Conservation (phyloP, 2,113 vertebrate species). For the Poecilia latipinna region DNA sequence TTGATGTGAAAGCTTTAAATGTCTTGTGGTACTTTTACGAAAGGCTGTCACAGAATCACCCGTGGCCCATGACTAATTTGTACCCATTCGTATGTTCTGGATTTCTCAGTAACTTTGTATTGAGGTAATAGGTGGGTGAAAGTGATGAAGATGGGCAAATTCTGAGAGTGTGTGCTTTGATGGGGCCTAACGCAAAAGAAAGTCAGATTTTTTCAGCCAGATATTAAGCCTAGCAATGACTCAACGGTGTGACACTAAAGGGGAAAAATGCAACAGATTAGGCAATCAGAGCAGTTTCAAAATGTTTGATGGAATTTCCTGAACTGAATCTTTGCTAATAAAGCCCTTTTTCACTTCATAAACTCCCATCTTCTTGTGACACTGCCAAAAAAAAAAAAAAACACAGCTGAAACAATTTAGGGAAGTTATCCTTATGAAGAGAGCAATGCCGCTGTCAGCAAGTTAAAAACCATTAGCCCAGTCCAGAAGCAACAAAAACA, state of each 20-base stretch:
- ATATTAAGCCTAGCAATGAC: not conserved
- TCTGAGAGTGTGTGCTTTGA: not conserved
- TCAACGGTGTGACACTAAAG: not conserved
- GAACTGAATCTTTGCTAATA: not conserved
- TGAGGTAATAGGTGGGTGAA: not conserved
- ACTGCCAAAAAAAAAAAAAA: not conserved
- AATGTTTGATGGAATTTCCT: not conserved
- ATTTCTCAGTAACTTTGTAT: not conserved
- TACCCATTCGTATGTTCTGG: not conserved
- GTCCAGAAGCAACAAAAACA: not conserved
- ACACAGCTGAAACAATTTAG: not conserved
- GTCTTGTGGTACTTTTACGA: not conserved
- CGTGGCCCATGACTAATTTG: not conserved
- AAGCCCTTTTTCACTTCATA: not conserved
- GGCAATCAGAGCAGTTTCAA: not conserved
- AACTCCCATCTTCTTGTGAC: not conserved
- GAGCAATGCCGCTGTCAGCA: not conserved
- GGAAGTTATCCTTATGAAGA: not conserved
- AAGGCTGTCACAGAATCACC: not conserved
- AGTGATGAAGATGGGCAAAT: not conserved
- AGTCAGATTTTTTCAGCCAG: not conserved
- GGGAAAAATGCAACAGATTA: not conserved
- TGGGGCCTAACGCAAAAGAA: not conserved
- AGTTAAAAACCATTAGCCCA: not conserved
- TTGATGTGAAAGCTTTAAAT: not conserved